phyloP scores from a whole-genome alignment of 1,140 invertebrate species.

The Cydia splendana region DNA sequence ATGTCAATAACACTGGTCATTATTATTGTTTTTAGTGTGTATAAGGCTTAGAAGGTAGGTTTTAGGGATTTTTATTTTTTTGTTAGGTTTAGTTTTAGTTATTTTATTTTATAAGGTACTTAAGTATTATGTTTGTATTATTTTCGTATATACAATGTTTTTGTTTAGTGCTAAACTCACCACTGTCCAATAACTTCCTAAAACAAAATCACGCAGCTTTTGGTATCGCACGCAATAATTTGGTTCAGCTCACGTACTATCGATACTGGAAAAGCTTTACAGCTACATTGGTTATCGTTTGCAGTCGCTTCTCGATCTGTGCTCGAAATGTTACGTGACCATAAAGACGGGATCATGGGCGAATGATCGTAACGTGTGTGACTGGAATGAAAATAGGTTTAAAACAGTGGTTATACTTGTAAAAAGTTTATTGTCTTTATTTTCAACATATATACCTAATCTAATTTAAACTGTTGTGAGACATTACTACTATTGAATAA shows the following conservation, averaged over 20 bases:
- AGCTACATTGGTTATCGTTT: conserved; percentile 44
- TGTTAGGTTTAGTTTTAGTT: no score
- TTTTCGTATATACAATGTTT: no score
- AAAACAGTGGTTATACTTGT: not conserved
- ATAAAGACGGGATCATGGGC: conserved; percentile 35
- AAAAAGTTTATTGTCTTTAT: not conserved
- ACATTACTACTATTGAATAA: no score
- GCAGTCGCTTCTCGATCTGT: conserved; percentile 37
- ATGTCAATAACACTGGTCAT: not conserved
- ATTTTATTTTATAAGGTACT: no score
- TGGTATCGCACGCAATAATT: not conserved
- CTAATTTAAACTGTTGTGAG: no score
- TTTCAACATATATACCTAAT: not conserved
- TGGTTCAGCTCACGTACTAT: conserved; percentile 45
- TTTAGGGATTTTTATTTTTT: no score
- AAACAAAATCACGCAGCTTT: not conserved
- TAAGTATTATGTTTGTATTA: no score
- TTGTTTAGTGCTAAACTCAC: not conserved
- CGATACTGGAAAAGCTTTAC: conserved; percentile 58
- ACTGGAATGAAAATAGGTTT: conserved; percentile 11
- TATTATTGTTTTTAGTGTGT: not conserved
- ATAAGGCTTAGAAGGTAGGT: no score
- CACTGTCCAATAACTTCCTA: not conserved
- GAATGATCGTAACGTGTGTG: conserved; percentile 51
- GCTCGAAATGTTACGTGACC: conserved; percentile 53